Evolutionary conservation across 2,113 vertebrate genomes (phyloP).

Genomic region (Nesospiza acunhae): DNA sequence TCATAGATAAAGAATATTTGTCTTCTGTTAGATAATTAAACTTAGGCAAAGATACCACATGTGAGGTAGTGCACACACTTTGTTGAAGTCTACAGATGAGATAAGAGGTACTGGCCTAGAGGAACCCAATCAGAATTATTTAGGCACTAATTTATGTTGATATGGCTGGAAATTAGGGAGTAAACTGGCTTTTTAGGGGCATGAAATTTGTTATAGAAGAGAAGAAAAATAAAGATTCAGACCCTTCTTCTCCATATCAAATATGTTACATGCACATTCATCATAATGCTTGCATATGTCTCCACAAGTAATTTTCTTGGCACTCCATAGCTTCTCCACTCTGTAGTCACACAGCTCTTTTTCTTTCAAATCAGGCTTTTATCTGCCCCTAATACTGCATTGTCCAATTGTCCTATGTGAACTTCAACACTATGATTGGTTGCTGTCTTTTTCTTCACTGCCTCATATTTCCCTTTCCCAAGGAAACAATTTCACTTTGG

Average conservation of each 20-base stretch:
- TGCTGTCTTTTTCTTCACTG: not conserved
- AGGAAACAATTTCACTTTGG: not conserved
- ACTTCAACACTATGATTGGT: not conserved
- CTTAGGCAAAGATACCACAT: not conserved
- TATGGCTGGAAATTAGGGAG: not conserved
- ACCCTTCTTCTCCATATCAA: not conserved
- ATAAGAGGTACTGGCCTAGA: not conserved
- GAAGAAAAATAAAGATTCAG: not conserved
- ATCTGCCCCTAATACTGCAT: not conserved
- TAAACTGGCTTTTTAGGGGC: not conserved
- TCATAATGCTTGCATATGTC: not conserved
- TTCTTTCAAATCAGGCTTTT: not conserved
- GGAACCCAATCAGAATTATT: not conserved
- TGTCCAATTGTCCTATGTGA: not conserved
- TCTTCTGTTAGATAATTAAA: not conserved
- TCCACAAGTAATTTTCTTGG: not conserved
- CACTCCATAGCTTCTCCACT: not conserved
- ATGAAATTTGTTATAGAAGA: not conserved
- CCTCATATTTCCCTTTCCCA: not conserved
- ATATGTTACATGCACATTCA: rapidly evolving
- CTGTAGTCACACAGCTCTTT: not conserved
- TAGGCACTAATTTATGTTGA: not conserved
- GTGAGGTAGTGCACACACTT: not conserved
- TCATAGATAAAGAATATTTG: not conserved
- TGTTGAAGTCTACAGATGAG: not conserved